Base-by-base conservation (phyloP, 2,113 vertebrate genomes). In the Carassius gibelio region DNA sequence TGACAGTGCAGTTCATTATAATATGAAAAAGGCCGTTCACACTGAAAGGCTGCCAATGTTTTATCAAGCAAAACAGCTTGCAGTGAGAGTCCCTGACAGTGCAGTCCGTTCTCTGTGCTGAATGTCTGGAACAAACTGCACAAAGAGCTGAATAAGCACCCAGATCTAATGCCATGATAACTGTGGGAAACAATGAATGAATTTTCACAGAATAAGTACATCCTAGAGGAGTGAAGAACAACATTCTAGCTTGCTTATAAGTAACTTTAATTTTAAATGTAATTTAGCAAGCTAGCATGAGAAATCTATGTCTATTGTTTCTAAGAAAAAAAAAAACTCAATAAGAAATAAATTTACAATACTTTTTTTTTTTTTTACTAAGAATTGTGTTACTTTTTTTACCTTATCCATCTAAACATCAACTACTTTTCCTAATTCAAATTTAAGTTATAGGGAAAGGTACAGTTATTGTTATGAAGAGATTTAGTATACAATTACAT, bases 91-190 rank as follows among this genome's bases (percentile, higher is more conserved):
- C 84, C 17, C 38, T 86, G 74, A 77, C 36, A 72, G 76, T n/a
- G 57, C 86, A 77, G 88, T 91, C 87, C 13, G 82, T 89, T 90
- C 66, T 62, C 48, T 88, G 77, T 75, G 84, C 75, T 83, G 13
- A 7, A 64, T 48, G 91, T 94, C 90, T 90, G 84, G 92, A 94
- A 93, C 87, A 92, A 74, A 84, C 89, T 75, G 84, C 88, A 91
- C 88, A 93, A 93, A 83, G 72, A 84, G 90, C 92, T 92, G 88
- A 94, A 91, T 92, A 92, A 92, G 91, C 91, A 92, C 48, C 62
- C 50, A 77, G 10, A 72, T 61, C 48, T 38, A 86, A 36, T 45
- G 88, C 42, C 85, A 78, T 52, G 50, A 79, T 85, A 85, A 59
- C 66, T 88, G 84, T 80, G 55, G 76, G 59, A 38, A 21, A 42